These are phyloP conservation scores for Glandiceps talaboti DNA, from an alignment of 53 echinoderm and acorn worm species.

Conservation along the genomic window DNA sequence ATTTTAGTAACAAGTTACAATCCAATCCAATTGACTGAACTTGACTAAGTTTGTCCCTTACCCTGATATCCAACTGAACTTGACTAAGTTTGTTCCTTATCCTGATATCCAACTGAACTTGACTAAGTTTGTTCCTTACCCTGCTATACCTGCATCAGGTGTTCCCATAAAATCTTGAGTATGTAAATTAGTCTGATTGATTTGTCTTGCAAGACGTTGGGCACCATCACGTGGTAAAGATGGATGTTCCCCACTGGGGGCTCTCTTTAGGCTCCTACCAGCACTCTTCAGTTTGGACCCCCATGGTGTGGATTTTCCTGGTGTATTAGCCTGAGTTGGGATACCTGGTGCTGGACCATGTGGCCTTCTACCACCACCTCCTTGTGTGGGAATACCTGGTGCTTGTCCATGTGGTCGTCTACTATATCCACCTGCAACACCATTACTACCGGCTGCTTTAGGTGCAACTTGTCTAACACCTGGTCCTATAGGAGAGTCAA, in stretches of 20 bases:
- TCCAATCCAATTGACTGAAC: too few relatives aligned
- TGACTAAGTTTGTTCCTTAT: too few relatives aligned
- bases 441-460: neutral
- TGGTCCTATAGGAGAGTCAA: neutral
- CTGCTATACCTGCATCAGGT: conserved; percentile 64
- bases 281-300: neutral
- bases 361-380: neutral
- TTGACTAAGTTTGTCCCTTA: too few relatives aligned
- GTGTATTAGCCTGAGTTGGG: conserved; percentile 8
- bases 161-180: conserved; percentile 55
- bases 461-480: neutral
- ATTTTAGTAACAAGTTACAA: too few relatives aligned
- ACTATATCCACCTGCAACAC: neutral
- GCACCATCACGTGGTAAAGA: conserved; percentile 57
- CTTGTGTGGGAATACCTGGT: conserved; percentile 9
- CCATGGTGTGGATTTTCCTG: conserved; percentile 1
- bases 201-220: conserved; percentile 30
- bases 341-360: conserved; percentile 8
- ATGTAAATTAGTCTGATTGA: conserved; percentile 8
- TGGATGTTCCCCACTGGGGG: conserved; percentile 33
- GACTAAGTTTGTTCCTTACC: too few relatives aligned
- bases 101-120: too few relatives aligned
- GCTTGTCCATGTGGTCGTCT: neutral
- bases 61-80: too few relatives aligned
- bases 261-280: conserved; percentile 5